A percentile compares a stretch with the other conserved stretches of the same genome.
Evolutionary conservation across 2,797 vertebrate genomes (phyloP).

Genomic region (Microchirus variegatus): DNA sequence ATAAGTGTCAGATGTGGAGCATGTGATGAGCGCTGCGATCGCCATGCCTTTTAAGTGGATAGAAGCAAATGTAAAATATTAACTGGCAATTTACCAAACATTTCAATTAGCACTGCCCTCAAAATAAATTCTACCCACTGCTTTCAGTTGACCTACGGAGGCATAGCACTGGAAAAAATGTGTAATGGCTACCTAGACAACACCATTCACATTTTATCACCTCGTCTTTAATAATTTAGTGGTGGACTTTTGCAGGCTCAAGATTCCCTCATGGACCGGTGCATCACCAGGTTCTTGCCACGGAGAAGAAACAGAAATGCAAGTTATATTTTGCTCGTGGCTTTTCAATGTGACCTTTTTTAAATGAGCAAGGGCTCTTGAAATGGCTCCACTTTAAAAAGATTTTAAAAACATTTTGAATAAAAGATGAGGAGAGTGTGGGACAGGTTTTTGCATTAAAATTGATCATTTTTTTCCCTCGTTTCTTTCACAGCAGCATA

Average conservation of each 20-base stretch:
- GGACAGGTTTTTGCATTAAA: too few species aligned
- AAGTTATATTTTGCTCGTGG: slow-evolving; percentile 20
- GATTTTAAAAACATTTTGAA: slow-evolving; percentile 6
- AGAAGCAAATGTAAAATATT: slow-evolving; percentile 25
- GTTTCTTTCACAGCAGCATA: not conserved
- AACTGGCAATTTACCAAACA: slow-evolving; percentile 11
- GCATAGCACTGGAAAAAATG: slow-evolving; percentile 44
- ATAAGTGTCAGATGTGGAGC: not conserved
- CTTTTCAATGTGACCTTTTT: slow-evolving; percentile 11
- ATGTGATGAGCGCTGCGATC: not conserved
- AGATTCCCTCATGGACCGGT: slow-evolving; percentile 31
- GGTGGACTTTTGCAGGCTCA: slow-evolving; percentile 46
- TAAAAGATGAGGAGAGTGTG: not conserved
- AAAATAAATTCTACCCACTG: slow-evolving; percentile 34
- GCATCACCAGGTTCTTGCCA: slow-evolving; percentile 20
- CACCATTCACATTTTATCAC: slow-evolving; percentile 68
- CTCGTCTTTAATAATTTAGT: slow-evolving; percentile 65
- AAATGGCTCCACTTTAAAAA: slow-evolving; percentile 14
- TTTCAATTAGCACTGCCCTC: slow-evolving; percentile 22
- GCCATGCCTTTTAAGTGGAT: not conserved
- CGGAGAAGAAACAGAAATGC: slow-evolving; percentile 28
- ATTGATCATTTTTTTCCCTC: too few species aligned
- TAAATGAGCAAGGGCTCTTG: slow-evolving; percentile 24
- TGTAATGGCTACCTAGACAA: slow-evolving; percentile 54
- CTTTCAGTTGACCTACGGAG: slow-evolving; percentile 31